Evolutionary conservation across 2,797 vertebrate species (phyloP).

Genomic region (Sebastiscus albofasciatus): DNA sequence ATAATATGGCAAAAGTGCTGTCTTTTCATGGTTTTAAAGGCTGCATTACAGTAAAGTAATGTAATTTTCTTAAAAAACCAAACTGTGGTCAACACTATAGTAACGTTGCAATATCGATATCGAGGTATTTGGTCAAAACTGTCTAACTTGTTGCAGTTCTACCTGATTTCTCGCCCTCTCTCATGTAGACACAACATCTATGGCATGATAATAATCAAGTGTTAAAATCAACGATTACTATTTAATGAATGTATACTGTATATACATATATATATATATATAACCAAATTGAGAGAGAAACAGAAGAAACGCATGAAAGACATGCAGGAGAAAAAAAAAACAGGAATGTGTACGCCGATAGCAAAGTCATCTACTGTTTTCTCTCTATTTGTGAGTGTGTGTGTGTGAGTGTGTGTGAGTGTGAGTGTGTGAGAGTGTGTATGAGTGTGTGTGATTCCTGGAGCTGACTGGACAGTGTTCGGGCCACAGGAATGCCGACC

Average conservation of each 20-base stretch:
- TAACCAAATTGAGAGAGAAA: too few relatives aligned
- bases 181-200: background rate
- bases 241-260: background rate
- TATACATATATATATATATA: too few relatives aligned
- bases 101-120: too few relatives aligned
- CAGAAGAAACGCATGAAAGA: conserved; percentile 3
- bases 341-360: background rate
- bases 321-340: background rate
- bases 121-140: too few relatives aligned
- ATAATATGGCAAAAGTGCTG: too few relatives aligned
- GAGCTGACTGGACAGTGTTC: conserved; percentile 74
- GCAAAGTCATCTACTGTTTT: conserved; percentile 51
- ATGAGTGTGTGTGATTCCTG: conserved; percentile 48
- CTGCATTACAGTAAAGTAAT: too few relatives aligned
- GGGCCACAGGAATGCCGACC: conserved; percentile 73
- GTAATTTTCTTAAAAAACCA: too few relatives aligned
- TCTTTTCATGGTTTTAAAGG: too few relatives aligned
- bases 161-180: background rate
- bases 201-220: background rate
- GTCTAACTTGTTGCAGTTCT: background rate
- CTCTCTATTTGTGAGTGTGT: conserved; percentile 1
- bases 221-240: background rate
- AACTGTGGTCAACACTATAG: too few relatives aligned
- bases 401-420: background rate
- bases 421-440: background rate